These are phyloP conservation scores for Pandemis cinnamomeana DNA, from an alignment of 2,888 invertebrate species.

Conservation along the genomic window DNA sequence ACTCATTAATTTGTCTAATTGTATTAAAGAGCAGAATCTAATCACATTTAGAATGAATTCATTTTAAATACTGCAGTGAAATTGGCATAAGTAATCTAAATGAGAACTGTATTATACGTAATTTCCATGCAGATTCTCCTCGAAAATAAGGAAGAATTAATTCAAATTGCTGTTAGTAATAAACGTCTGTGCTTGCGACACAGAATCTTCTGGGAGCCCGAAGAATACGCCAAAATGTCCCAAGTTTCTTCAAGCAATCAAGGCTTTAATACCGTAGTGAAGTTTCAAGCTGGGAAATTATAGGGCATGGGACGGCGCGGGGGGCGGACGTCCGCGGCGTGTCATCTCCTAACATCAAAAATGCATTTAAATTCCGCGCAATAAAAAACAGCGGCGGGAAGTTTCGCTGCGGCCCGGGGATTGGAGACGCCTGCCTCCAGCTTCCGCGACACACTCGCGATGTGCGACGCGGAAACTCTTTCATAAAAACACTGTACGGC, in stretches of 20 bases:
- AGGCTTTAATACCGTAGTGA: constrained; percentile 84
- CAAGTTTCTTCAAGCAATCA: constrained; percentile 85
- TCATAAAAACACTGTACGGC: constrained; percentile 31
- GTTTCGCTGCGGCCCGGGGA: constrained; percentile 79
- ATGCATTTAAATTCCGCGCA: constrained; percentile 85
- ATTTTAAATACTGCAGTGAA: not conserved
- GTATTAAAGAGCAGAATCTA: constrained; percentile 31
- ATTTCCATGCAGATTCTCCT: constrained; percentile 49
- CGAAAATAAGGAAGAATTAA: constrained; percentile 71
- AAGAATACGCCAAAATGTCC: constrained; percentile 84
- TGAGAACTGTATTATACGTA: constrained; percentile 27
- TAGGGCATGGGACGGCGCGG: constrained; percentile 69
- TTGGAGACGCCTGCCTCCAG: constrained; percentile 68
- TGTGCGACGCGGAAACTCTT: constrained; percentile 51
- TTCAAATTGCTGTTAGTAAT: constrained; percentile 79
- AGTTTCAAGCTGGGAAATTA: constrained; percentile 84
- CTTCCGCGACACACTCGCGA: constrained; percentile 60
- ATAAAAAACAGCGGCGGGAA: constrained; percentile 83
- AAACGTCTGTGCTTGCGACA: constrained; percentile 78
- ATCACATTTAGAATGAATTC: constrained; percentile 23
- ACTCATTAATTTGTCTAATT: constrained; percentile 61
- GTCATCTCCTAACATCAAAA: constrained; percentile 85
- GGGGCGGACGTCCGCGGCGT: constrained; percentile 82
- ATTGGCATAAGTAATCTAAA: constrained; percentile 12
- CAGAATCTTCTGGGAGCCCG: constrained; percentile 80